These are phyloP conservation scores for Dasypolia templi DNA, from an alignment of 2,888 invertebrate species.

Conservation along the genomic window DNA sequence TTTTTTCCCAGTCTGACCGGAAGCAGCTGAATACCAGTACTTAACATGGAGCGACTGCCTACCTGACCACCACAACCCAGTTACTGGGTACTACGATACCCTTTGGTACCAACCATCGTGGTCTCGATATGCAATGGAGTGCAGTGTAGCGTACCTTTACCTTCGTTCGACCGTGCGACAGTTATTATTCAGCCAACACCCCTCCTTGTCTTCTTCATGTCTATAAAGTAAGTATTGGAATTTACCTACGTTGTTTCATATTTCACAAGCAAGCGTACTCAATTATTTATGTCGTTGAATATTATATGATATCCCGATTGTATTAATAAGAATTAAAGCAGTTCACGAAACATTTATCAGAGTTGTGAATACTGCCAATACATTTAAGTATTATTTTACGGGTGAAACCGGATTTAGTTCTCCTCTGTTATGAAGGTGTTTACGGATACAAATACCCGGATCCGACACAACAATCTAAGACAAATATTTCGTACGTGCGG, in stretches of 20 bases:
- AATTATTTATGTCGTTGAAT: constrained; percentile 21
- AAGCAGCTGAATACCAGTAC: not conserved
- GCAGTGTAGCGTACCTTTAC: not conserved
- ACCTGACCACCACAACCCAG: not conserved
- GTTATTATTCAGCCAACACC: too few species aligned
- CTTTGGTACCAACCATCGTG: not conserved
- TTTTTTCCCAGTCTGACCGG: not conserved
- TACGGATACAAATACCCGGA: not conserved
- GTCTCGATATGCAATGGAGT: not conserved
- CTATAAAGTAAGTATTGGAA: constrained; percentile 1
- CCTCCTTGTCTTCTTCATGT: not conserved
- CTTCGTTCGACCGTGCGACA: not conserved
- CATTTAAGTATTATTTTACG: not conserved
- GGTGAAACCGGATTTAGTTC: not conserved
- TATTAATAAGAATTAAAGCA: constrained; percentile 11
- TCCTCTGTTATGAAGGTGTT: not conserved
- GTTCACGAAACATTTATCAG: constrained; percentile 22
- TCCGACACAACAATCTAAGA: not conserved
- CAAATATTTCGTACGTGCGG: not conserved
- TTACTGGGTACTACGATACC: too few species aligned
- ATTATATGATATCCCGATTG: constrained; percentile 10
- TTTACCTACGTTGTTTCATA: constrained; percentile 8
- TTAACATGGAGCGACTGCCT: not conserved
- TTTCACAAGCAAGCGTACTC: constrained; percentile 7
- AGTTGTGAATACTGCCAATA: not conserved